Base-by-base conservation (phyloP, 2,113 vertebrate species). In the Microtus oregoni region DNA sequence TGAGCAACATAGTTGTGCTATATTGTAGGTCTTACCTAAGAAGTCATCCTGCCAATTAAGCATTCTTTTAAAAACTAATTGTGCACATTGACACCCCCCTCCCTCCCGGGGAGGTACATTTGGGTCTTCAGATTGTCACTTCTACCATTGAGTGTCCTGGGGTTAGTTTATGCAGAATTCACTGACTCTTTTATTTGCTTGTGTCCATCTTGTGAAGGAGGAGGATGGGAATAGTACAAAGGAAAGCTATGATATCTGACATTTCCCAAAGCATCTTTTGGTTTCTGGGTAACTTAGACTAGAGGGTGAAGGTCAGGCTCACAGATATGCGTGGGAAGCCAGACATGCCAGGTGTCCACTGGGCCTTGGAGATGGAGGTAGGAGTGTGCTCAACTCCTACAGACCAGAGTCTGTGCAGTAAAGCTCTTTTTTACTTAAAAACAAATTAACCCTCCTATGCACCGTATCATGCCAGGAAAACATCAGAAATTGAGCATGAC, bases 401-500 rank as follows among this genome's bases (percentile, higher is more conserved):
- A 35, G 89, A 58, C 52, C 67, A 35, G 38, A 75, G 7, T 79
- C 94, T 96, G 26, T 73, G 52, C 95, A 97, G 70, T 94, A 95
- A 96, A 97, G 77, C 20, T 28, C 19, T 92, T 83, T 92, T 68
- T 86, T n/a, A 89, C 77, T 7, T 58, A 20, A 92, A 82, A 90
- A 91, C 94, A 90, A 73, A 26, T 90, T 47, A 70, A 90, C 50
- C 19, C 41, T 89, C 24, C 47, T 86, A 47, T 91, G 75, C 50
- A 78, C 30, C 15, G n/a, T 41, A 58, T 91, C 95, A 91, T 89
- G 81, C 77, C 63, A 95, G 78, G n/a, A 77, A 95, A 96, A 79
- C 52, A 75, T 15, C 85, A 95, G 67, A 95, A 97, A 93, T 86
- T 70, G 73, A 83, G 44, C 92, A 83, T 97, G 97, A 97, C 78